phyloP scores from a whole-genome alignment of 2,113 vertebrate species.

The Muscicapa adusta region DNA sequence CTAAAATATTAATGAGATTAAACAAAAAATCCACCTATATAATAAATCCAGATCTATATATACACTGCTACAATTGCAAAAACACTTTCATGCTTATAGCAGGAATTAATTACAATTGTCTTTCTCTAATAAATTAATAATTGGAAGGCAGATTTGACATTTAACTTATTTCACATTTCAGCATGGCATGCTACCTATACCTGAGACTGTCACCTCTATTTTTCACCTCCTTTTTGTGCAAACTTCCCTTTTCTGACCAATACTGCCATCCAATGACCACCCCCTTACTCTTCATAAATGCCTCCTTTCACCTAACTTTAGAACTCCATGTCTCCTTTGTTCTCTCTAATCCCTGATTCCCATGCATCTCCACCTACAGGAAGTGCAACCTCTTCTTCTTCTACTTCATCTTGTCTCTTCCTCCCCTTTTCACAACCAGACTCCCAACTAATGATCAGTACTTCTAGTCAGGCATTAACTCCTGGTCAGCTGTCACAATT shows the following conservation, averaged over 20 bases:
- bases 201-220: not conserved
- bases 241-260: not conserved
- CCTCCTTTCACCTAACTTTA: not conserved
- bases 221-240: not conserved
- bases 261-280: not conserved
- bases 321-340: not conserved
- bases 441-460: not conserved
- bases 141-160: not conserved
- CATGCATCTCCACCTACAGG: not conserved
- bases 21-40: not conserved
- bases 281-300: not conserved
- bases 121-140: slow-evolving; percentile 11
- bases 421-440: not conserved
- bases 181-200: not conserved
- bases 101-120: not conserved
- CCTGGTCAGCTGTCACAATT: not conserved
- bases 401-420: not conserved
- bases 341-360: not conserved
- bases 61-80: not conserved
- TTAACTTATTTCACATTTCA: not conserved
- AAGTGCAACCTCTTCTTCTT: not conserved
- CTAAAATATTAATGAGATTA: not conserved
- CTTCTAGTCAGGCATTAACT: not conserved
- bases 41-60: not conserved
- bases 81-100: not conserved